Evolutionary conservation across 2,888 invertebrate genomes (phyloP).

Genomic region (Aspidiotus rigidus): DNA sequence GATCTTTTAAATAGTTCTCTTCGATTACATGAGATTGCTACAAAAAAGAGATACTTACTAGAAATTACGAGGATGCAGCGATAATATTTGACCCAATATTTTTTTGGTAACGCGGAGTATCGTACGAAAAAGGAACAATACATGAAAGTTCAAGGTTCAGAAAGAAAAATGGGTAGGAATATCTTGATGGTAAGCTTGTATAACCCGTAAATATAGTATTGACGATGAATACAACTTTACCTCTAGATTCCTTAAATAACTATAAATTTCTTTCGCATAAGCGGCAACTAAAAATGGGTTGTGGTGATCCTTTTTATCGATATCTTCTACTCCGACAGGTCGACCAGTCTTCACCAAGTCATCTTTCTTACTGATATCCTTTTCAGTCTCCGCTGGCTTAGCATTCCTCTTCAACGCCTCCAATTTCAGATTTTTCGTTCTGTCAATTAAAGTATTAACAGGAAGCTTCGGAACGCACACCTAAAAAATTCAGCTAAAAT

Average conservation of each 20-base stretch:
- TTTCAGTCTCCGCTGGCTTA: conserved; percentile 45
- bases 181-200: too few relatives aligned
- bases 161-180: not conserved
- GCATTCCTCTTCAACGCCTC: not conserved
- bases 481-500: conserved; percentile 11
- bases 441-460: conserved; percentile 16
- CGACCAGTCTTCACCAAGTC: not conserved
- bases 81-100: too few relatives aligned
- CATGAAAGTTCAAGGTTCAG: not conserved
- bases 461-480: not conserved
- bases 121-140: not conserved
- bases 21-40: conserved; percentile 54
- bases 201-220: too few relatives aligned
- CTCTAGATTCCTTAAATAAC: conserved; percentile 69
- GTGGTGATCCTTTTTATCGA: conserved; percentile 62
- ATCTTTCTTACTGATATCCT: conserved; percentile 40
- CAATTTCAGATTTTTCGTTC: conserved; percentile 17
- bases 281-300: conserved; percentile 72
- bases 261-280: conserved; percentile 83
- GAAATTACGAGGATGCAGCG: not conserved
- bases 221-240: conserved; percentile 37
- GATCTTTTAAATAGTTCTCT: conserved; percentile 55
- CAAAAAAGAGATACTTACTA: conserved; percentile 35
- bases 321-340: conserved; percentile 50
- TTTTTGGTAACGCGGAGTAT: too few relatives aligned